Percentiles rank a stretch among this genome's conserved stretches.
Conservation (phyloP, 2,113 vertebrate genomes). For the Python bivittatus region DNA sequence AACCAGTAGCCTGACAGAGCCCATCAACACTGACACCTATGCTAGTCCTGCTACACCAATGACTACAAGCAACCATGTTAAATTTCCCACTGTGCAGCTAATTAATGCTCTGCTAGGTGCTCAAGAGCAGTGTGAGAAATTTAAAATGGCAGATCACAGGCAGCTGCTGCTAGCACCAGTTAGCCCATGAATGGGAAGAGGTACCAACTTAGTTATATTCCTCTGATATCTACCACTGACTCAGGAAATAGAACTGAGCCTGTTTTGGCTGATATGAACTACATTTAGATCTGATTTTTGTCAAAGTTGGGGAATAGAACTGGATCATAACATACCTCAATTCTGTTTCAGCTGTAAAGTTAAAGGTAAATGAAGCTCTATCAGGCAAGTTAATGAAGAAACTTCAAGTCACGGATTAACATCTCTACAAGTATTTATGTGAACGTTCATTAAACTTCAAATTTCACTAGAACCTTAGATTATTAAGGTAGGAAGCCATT, state of each 20-base stretch:
- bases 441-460: background rate
- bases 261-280: background rate
- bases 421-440: background rate
- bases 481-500: background rate
- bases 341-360: background rate
- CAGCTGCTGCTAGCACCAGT: background rate
- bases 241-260: background rate
- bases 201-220: background rate
- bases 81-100: background rate
- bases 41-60: background rate
- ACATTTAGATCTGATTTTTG: background rate
- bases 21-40: background rate
- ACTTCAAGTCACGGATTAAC: background rate
- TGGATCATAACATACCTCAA: background rate
- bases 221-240: background rate
- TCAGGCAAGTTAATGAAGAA: background rate
- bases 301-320: background rate
- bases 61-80: background rate
- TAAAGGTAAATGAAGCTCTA: background rate
- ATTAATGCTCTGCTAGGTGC: background rate
- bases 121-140: background rate
- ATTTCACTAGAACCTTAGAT: background rate
- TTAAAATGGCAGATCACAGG: background rate
- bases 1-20: background rate
- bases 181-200: background rate